Evolutionary conservation across 2,797 vertebrate genomes (phyloP).

Genomic region (Tympanoctomys barrerae): DNA sequence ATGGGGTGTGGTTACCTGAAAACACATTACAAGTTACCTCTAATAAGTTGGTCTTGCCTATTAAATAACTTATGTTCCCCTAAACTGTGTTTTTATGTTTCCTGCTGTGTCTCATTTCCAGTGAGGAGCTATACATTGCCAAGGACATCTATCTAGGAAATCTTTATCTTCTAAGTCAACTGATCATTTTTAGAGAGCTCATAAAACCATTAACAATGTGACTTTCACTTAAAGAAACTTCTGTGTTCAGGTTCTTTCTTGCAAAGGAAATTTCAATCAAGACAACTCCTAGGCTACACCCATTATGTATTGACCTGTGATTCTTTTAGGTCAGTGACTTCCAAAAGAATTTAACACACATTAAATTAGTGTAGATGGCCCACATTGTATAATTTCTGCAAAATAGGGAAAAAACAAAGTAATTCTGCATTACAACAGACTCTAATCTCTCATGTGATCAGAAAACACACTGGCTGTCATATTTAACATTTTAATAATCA

Average conservation of each 20-base stretch:
- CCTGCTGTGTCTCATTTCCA: conserved; percentile 76
- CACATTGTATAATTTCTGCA: conserved; percentile 2
- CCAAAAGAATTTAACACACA: conserved; percentile 10
- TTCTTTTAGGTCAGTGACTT: conserved; percentile 49
- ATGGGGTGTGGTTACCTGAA: neutral
- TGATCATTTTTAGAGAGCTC: conserved; percentile 57
- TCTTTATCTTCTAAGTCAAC: conserved; percentile 77
- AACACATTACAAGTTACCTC: conserved; percentile 59
- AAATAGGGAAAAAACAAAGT: neutral
- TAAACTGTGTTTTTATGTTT: conserved; percentile 71
- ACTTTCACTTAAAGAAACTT: conserved; percentile 54
- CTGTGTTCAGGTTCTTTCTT: conserved; percentile 63
- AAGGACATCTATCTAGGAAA: conserved; percentile 77
- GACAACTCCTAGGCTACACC: neutral
- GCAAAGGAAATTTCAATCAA: conserved; percentile 41
- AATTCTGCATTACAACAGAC: neutral
- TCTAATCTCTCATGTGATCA: neutral
- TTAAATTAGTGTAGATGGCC: conserved; percentile 21
- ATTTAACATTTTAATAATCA: neutral
- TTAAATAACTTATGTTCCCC: conserved; percentile 65
- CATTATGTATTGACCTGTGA: neutral
- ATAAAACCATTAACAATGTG: conserved; percentile 54
- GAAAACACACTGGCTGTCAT: neutral
- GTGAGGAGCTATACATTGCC: conserved; percentile 69
- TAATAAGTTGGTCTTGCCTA: conserved; percentile 67